Percentiles rank a stretch among this genome's conserved stretches.
phyloP scores from a whole-genome alignment of 2,797 vertebrate species.

The Ptychadena robeensis region DNA sequence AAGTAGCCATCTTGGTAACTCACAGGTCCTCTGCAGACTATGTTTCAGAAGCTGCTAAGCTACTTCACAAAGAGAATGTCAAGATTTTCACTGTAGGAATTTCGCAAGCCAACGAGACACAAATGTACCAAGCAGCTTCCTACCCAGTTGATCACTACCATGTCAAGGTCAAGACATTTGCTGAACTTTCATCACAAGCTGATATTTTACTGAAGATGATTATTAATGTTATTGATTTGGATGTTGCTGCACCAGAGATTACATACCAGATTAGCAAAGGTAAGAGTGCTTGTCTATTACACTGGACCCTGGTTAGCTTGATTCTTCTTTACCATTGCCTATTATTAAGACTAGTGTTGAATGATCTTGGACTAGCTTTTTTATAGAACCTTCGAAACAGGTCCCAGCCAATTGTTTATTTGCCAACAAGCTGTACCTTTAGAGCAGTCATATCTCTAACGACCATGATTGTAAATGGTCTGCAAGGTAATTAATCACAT shows the following conservation, averaged over 20 bases:
- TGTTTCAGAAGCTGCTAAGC: constrained; percentile 29
- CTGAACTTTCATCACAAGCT: constrained; percentile 53
- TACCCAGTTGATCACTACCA: constrained; percentile 58
- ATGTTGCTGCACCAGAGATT: constrained; percentile 38
- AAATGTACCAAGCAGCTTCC: constrained; percentile 65
- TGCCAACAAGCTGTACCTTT: too few species aligned
- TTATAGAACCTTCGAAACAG: too few species aligned
- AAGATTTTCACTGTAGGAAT: constrained; percentile 64
- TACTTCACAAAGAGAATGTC: constrained; percentile 58
- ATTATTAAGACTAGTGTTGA: too few species aligned
- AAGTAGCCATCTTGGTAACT: constrained; percentile 66
- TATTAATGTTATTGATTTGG: constrained; percentile 63
- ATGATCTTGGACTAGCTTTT: too few species aligned
- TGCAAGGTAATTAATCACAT: too few species aligned
- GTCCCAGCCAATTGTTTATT: too few species aligned
- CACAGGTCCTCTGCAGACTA: constrained; percentile 61
- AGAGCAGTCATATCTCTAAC: too few species aligned
- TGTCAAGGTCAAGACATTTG: constrained; percentile 55
- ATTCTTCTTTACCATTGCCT: background rate
- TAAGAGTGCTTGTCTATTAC: constrained; percentile 31
- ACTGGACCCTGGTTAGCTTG: background rate
- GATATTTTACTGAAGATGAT: constrained; percentile 66
- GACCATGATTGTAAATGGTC: too few species aligned
- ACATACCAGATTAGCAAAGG: constrained; percentile 64
- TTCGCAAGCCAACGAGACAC: constrained; percentile 56